Base-by-base conservation (phyloP, 2,888 invertebrate genomes). In the Cosmia pyralina region DNA sequence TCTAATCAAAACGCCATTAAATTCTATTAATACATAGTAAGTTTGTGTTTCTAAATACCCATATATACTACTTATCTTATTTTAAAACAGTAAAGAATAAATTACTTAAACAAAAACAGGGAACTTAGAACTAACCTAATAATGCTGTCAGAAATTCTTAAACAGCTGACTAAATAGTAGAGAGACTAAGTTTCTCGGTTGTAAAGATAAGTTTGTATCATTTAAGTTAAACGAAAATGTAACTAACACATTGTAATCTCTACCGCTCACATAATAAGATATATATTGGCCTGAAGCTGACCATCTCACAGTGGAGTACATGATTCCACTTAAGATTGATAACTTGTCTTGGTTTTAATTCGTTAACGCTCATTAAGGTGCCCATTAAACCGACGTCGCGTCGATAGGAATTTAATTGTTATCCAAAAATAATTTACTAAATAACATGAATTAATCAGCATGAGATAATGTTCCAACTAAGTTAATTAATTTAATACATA, bases 1-100 rank as follows among this genome's bases (percentile, higher is more conserved):
- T 82, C 75, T 83, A 69, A 86, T 85, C 85, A 72, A 75, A 77
- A 41, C 53, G 17, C 69, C 78, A 87, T 87, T 85, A 79, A 63
- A 83, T 82, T 77, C 83, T 82, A 85, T 84, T 82, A 87, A 83
- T 83, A 81, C 81, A 77, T 72, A 72, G 57, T 74, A 72, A 76
- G 50, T 75, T 66, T 79, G 82, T 82, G 81, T 82, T 78, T 69
- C 55, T 63, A 57, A 60, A 63, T 79, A 64, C 69, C 67, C 77
- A 41, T 8, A 41, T 63, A 28, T 28, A 28, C 28, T 28, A 28
- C 28, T 28, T 85, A 87, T 81, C 85, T 78, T 76, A 82, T 79
- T 78, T 64, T 64, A 53, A 70, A 57, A 72, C 74, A 71, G 65
- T 80, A 62, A 73, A 70, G 77, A 75, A 78, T 81, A 84, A 77